These are phyloP conservation scores for Enteromius argenteus DNA, from an alignment of 2,797 vertebrate genomes.

Conservation along the genomic window DNA sequence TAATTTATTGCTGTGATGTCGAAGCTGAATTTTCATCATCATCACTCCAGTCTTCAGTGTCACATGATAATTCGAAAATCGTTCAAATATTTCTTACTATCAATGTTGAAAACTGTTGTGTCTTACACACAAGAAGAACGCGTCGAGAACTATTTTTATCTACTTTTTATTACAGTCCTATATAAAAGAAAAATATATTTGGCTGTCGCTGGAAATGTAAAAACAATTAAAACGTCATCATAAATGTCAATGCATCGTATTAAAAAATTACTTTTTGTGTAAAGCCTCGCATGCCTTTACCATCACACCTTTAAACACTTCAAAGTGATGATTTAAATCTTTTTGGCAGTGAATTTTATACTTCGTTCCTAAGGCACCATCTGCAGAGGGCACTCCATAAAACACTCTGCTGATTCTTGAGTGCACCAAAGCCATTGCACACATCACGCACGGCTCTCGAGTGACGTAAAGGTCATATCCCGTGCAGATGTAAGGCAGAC, in stretches of 20 bases:
- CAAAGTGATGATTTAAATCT: slow-evolving; percentile 89
- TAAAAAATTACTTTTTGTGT: slow-evolving; percentile 20
- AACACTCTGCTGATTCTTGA: slow-evolving; percentile 87
- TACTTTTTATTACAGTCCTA: slow-evolving; percentile 10
- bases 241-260: background rate
- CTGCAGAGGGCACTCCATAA: slow-evolving; percentile 77
- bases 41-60: background rate
- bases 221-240: slow-evolving; percentile 9
- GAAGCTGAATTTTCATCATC: background rate
- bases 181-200: background rate
- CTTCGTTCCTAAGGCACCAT: slow-evolving; percentile 84
- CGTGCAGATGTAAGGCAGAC: slow-evolving; percentile 85
- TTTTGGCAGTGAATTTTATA: slow-evolving; percentile 83
- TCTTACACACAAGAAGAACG: background rate
- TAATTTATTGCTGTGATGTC: background rate
- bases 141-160: background rate
- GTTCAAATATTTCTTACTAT: background rate
- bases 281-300: slow-evolving; percentile 76
- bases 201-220: background rate
- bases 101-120: background rate
- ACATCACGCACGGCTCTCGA: slow-evolving; percentile 90
- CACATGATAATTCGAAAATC: background rate
- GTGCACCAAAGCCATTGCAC: slow-evolving; percentile 90
- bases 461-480: slow-evolving; percentile 89
- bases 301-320: slow-evolving; percentile 84